Evolutionary conservation across 2,797 vertebrate species (phyloP), one percentile per base, ranked within the genome.

Genomic region (Poeciliopsis infans): DNA sequence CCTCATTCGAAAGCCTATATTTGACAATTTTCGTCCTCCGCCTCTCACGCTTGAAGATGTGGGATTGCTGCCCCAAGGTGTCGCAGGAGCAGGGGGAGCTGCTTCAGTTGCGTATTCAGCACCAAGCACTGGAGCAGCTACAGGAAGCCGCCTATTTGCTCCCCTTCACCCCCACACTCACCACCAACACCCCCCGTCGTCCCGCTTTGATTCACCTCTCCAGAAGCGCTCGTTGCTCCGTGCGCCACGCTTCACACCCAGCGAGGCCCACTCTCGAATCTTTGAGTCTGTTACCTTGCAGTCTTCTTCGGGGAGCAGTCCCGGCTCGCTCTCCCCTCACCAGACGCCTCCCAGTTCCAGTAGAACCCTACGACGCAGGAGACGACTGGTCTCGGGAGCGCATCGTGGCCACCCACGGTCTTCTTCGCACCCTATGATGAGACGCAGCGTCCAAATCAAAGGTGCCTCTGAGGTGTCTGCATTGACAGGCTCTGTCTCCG

Each of bases 361-460:
- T 70, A 92, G 92, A 82, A 75, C 88, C 3, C 94, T 92, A 0
- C 91, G 95, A 0, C 96, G 96, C 53, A 96, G 95, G 76, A 96
- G 95, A 78, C 90, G 96, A 92, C 36, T 94, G 93, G 77, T 88
- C 2, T 61, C 93, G 0, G 91, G 95, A 92, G 86, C 95, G 87
- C 55, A 96, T 91, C 93, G 96, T 88, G 95, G 96, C 0, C 97
- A 98, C 20, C 96, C 97, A 23, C 95, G 97, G 61, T 99, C 98
- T 86, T 98, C 98, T 53, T 99, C 98, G 0, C 98, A 99, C 94
- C 98, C 97, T 81, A 99, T 99, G 98, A 97, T 97, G 87, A 98
- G 97, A 3, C 96, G 98, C 93, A 99, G 98, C 33, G 95, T 95
- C 91, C 96, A 96, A 86, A 91, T 92, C 4, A 94, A 92, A 89